Evolutionary conservation across 1,140 invertebrate genomes (phyloP).

Genomic region (Cyphomyrmex costatus): DNA sequence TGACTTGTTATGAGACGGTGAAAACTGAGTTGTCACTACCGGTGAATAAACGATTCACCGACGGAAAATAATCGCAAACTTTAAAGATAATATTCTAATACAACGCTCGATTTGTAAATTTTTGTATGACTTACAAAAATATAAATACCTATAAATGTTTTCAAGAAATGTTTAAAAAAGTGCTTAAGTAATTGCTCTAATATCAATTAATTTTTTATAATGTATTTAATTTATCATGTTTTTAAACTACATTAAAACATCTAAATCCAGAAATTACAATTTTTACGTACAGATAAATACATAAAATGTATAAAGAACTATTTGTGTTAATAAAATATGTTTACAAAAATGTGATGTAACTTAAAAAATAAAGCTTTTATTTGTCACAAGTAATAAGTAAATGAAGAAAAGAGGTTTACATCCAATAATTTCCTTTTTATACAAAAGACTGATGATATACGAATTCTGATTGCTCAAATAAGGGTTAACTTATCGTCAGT

Average conservation of each 20-base stretch:
- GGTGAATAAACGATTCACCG: background rate
- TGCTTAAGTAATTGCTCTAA: background rate
- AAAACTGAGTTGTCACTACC: background rate
- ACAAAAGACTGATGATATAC: background rate
- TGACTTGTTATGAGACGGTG: conserved; percentile 43
- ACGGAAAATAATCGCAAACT: background rate
- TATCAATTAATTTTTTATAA: background rate
- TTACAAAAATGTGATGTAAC: background rate
- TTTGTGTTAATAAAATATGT: background rate
- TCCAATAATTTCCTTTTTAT: background rate
- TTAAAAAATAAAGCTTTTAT: background rate
- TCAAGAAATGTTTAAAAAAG: no score
- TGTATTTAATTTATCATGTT: background rate
- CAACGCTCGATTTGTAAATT: background rate
- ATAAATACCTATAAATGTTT: no score
- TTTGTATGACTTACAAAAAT: no score
- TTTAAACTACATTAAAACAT: background rate
- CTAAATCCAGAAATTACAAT: background rate
- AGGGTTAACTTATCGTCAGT: conserved; percentile 1
- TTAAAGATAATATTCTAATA: background rate
- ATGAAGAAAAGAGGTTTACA: background rate
- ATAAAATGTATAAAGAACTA: background rate
- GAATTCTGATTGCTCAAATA: conserved; percentile 39
- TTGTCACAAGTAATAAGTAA: background rate
- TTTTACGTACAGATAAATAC: background rate